Percentiles rank a stretch among this genome's conserved stretches.
These are phyloP conservation scores for Botrylloides violaceus DNA, from an alignment of 23 tunicate species.

Conservation along the genomic window DNA sequence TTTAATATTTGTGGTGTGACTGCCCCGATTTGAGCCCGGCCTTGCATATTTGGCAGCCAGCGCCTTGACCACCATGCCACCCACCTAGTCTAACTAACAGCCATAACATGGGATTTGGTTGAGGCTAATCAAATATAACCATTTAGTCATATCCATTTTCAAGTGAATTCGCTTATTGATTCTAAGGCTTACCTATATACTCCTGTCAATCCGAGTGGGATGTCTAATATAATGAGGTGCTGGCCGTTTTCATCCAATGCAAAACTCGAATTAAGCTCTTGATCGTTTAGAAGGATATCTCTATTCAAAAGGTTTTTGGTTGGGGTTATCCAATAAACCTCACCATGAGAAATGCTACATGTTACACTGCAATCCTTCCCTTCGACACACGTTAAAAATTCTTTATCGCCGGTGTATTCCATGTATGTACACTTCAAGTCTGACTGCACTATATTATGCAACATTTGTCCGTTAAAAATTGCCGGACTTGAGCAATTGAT, in stretches of 20 bases:
- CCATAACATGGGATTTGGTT: too few species aligned
- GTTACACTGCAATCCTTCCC: slow-evolving; percentile 26
- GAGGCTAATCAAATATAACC: too few species aligned
- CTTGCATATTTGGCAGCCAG: too few species aligned
- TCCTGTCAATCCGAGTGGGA: slow-evolving; percentile 52
- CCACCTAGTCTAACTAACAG: too few species aligned
- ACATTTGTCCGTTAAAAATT: slow-evolving; percentile 8
- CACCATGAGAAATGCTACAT: slow-evolving; percentile 51
- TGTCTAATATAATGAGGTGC: slow-evolving; percentile 35
- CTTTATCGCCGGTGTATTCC: not conserved
- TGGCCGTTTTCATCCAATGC: slow-evolving; percentile 43
- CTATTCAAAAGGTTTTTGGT: slow-evolving; percentile 19
- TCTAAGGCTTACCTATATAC: slow-evolving; percentile 34
- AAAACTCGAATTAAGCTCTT: slow-evolving; percentile 10
- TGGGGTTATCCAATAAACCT: slow-evolving; percentile 54
- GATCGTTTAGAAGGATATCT: slow-evolving; percentile 3
- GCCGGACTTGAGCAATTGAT: slow-evolving; percentile 35
- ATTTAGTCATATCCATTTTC: too few species aligned
- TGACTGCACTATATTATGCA: slow-evolving; percentile 12
- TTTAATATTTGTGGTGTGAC: too few species aligned
- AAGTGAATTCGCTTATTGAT: too few species aligned
- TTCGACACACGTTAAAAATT: slow-evolving; percentile 12
- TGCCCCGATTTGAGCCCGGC: too few species aligned
- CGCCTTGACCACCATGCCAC: too few species aligned
- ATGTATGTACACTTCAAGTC: slow-evolving; percentile 39